phyloP scores from a whole-genome alignment of 2,797 vertebrate genomes.

The Jordanella pulchra region DNA sequence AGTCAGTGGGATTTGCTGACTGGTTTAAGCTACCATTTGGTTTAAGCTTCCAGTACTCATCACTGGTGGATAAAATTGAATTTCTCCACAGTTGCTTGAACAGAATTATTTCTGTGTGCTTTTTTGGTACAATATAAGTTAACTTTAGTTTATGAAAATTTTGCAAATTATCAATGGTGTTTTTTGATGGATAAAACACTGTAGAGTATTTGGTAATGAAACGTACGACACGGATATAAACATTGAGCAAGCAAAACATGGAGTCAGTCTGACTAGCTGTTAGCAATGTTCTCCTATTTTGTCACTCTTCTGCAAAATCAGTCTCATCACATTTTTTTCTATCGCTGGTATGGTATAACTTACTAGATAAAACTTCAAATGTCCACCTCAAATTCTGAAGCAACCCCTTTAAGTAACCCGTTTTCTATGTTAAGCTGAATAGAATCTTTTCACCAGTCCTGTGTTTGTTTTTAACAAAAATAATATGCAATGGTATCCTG shows the following conservation, averaged over 20 bases:
- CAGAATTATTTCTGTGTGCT: too few species aligned
- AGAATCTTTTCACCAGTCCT: not conserved
- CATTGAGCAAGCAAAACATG: too few species aligned
- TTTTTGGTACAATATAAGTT: too few species aligned
- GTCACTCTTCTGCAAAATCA: not conserved
- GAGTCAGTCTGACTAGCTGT: not conserved
- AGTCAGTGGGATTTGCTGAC: not conserved
- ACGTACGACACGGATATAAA: not conserved
- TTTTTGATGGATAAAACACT: not conserved
- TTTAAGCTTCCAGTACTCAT: not conserved
- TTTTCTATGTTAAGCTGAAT: not conserved
- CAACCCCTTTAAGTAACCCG: not conserved
- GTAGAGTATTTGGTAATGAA: not conserved
- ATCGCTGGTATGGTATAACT: not conserved
- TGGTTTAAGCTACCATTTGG: not conserved
- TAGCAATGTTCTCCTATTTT: not conserved
- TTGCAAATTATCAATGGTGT: not conserved
- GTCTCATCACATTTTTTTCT: not conserved
- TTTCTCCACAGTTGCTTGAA: not conserved
- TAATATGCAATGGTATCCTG: not conserved
- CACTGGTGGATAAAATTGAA: not conserved
- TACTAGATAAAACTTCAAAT: not conserved
- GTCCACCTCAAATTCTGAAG: not conserved
- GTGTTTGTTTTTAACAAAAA: constrained; percentile 5
- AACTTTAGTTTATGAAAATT: not conserved